phyloP scores from a whole-genome alignment of 2,113 vertebrate species.

The Lycocorax pyrrhopterus region DNA sequence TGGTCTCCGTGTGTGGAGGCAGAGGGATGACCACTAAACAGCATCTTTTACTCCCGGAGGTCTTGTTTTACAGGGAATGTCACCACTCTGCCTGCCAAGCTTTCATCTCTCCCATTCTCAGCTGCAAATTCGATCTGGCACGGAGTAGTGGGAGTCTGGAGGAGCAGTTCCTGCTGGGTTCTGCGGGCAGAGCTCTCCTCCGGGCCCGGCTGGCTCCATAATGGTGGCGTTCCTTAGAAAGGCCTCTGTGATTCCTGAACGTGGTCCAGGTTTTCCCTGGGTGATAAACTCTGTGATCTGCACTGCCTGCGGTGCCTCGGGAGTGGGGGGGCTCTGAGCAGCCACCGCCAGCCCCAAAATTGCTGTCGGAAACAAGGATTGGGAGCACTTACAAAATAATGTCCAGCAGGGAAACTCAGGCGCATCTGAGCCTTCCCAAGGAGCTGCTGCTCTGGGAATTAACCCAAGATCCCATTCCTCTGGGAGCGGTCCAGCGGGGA shows the following conservation, averaged over 20 bases:
- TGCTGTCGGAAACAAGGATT: not conserved
- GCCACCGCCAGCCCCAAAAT: not conserved
- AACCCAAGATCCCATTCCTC: rapidly evolving
- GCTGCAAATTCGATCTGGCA: not conserved
- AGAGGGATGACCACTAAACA: not conserved
- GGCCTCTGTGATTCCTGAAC: not conserved
- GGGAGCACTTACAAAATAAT: not conserved
- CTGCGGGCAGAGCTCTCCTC: not conserved
- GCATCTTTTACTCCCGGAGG: not conserved
- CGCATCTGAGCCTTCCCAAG: not conserved
- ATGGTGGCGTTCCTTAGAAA: not conserved
- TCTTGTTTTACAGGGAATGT: not conserved
- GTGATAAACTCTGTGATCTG: not conserved
- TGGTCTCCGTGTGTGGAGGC: not conserved
- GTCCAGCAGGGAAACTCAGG: not conserved
- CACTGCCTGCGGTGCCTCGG: not conserved
- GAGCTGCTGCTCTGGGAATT: not conserved
- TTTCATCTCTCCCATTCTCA: not conserved
- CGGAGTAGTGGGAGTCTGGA: not conserved
- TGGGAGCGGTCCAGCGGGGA: rapidly evolving
- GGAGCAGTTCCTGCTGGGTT: not conserved
- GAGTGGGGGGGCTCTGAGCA: not conserved
- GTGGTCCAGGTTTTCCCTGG: not conserved
- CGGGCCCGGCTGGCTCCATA: not conserved
- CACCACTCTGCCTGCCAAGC: not conserved